phyloP scores from a whole-genome alignment of 2,113 vertebrate species.

The Butorides virescens region DNA sequence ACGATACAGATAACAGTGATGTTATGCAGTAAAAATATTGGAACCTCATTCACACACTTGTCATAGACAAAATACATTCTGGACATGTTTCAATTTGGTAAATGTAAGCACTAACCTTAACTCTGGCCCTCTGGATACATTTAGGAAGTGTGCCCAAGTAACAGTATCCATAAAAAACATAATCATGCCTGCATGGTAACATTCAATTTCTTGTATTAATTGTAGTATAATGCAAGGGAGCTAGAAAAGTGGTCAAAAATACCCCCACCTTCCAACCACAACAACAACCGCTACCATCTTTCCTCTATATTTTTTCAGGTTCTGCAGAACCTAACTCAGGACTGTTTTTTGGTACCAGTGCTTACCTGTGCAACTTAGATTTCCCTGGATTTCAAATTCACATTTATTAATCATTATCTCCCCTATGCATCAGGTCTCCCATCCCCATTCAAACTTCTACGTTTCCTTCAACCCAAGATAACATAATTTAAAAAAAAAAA shows the following conservation, averaged over 20 bases:
- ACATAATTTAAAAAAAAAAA: neutral
- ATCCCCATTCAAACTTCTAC: neutral
- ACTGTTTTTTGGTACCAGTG: neutral
- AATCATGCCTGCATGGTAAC: neutral
- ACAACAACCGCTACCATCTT: neutral
- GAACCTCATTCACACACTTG: neutral
- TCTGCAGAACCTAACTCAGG: neutral
- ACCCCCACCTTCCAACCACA: neutral
- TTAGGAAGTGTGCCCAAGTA: neutral
- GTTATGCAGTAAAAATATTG: neutral
- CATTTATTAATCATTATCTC: neutral
- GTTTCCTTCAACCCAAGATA: neutral
- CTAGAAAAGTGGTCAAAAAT: neutral
- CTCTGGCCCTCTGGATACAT: neutral
- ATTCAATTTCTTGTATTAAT: neutral
- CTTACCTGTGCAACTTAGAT: neutral
- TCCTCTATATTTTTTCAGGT: neutral
- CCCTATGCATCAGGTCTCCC: neutral
- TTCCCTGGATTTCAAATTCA: neutral
- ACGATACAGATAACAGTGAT: neutral
- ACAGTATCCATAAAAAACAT: neutral
- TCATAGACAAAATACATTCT: neutral
- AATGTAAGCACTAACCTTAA: neutral
- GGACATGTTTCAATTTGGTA: neutral
- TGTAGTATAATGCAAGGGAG: neutral